Evolutionary conservation across 2,113 vertebrate species (phyloP), one percentile per base, ranked within the genome.

Genomic region (Podilymbus podiceps): DNA sequence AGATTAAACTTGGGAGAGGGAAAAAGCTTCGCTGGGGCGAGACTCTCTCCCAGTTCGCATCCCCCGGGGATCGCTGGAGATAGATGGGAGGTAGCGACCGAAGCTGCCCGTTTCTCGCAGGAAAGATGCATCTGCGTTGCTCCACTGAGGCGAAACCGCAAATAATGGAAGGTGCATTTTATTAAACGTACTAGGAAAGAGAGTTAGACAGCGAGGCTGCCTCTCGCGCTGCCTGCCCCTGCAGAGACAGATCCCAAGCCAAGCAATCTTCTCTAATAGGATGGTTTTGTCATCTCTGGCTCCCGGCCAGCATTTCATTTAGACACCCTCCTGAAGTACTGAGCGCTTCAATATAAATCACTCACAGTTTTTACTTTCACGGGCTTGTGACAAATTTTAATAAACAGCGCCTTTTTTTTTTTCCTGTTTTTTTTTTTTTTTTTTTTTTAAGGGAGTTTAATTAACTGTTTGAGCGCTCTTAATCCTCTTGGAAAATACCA

Each of bases 381-480:
- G 11, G 67, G 71, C 87, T 85, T 76, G 95, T 93, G 97, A 97
- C 95, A 95, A 95, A 96, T 93, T 97, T 96, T 95, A 98, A 97
- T 96, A 97, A 96, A 98, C 85, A 93, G 90, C 71, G 13, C 91
- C 77, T 38, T 0, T 8, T 5, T 12, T 35, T 38, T 24, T 49
- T 38, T 21, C 27, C 12, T 19, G 3, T 11, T 15, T 24, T 53
- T 19, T 23, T 27, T 19, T 31, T 52, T 38, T 60, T 67, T 53
- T 47, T 31, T 7, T 20, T n/a, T 35, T 31, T 5, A 8, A 5
- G 53, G 50, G 93, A 94, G 90, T 92, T 97, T 96, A 98, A 98
- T 97, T 88, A 98, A 97, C 96, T 97, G 90, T 97, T 97, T 89
- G 92, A 96, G 92, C 24, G 79, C 88, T 94, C 92, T 85, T 95